Base-by-base conservation (phyloP, 1,140 invertebrate species). In the Drosophila murphyi region DNA sequence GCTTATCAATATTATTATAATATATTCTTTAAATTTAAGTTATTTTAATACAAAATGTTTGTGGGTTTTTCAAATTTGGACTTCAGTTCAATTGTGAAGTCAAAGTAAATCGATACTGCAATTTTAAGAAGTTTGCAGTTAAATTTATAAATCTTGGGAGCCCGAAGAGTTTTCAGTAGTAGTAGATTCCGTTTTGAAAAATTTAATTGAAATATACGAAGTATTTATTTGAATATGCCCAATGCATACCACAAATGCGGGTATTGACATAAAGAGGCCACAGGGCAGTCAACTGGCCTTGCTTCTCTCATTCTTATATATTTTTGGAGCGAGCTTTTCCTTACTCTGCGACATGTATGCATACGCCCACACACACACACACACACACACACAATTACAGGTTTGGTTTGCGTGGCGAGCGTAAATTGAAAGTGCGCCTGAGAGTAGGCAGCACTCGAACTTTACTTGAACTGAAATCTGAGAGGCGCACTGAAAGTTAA, bases 211-310 rank as follows among this genome's bases (percentile, higher is more conserved):
- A 41, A 41, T 8, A 41, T 4, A 41, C 8, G 4, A 41, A 3
- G 8, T 41, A 48, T 28, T 43, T 43, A 47, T n/a, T 12, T 8
- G 20, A 56, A 48, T 64, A 71, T 35, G 37, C 51, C 51, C 61
- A 7, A 43, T 31, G 7, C 2, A 37, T 2, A 7, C 35, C 37
- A 34, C 10, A 28, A 47, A 43, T 65, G 10, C 8, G 50, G 57
- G 47, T 69, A 51, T 55, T 8, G 3, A 12, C 34, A 39, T 61
- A 34, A 28, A 41, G 37, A 68, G 32, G 47, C 47, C 41, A 63
- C 72, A 50, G 61, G 61, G 67, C 55, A 78, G 72, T 71, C 61
- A 51, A 69, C 73, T 76, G 73, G 72, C 76, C 76, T 78, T 47
- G 76, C 7, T 43, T 4, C 4, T 43, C 55, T 54, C 47, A 54